phyloP scores from a whole-genome alignment of 2,113 vertebrate species.

The Archocentrus centrarchus region DNA sequence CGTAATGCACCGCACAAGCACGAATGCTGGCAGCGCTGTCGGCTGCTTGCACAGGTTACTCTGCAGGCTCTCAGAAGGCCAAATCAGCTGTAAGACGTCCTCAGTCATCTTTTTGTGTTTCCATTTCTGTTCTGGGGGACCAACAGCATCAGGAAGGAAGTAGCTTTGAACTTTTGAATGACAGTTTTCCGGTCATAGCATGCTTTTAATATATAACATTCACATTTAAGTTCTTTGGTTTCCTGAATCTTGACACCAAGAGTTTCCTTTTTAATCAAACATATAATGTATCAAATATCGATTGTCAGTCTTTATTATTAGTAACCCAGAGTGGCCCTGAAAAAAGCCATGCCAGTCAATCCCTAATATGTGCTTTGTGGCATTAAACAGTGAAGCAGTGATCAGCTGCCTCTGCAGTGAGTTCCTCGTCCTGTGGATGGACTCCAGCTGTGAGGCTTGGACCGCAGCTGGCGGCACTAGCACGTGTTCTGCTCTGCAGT shows the following conservation, averaged over 20 bases:
- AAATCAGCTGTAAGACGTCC: neutral
- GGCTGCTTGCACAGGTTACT: neutral
- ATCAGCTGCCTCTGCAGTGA: neutral
- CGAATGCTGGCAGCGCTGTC: neutral
- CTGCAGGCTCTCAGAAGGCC: neutral
- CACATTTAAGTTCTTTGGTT: too few species aligned
- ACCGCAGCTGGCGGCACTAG: neutral
- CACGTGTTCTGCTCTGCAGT: neutral
- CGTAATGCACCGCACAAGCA: neutral
- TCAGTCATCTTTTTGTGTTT: neutral
- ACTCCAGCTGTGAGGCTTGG: neutral
- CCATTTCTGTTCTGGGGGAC: too few species aligned
- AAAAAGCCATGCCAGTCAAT: too few species aligned
- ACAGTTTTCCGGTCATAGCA: too few species aligned
- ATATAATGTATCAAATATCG: neutral
- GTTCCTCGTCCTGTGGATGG: neutral
- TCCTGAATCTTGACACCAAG: neutral
- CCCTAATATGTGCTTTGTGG: neutral
- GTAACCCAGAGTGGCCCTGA: fast-evolving
- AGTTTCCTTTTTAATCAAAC: neutral
- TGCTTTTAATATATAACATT: too few species aligned
- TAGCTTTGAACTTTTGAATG: too few species aligned
- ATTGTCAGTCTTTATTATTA: neutral
- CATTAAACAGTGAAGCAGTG: neutral
- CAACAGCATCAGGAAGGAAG: too few species aligned